Base-by-base conservation (phyloP, 2,888 invertebrate genomes). In the Stratiomys singularior region DNA sequence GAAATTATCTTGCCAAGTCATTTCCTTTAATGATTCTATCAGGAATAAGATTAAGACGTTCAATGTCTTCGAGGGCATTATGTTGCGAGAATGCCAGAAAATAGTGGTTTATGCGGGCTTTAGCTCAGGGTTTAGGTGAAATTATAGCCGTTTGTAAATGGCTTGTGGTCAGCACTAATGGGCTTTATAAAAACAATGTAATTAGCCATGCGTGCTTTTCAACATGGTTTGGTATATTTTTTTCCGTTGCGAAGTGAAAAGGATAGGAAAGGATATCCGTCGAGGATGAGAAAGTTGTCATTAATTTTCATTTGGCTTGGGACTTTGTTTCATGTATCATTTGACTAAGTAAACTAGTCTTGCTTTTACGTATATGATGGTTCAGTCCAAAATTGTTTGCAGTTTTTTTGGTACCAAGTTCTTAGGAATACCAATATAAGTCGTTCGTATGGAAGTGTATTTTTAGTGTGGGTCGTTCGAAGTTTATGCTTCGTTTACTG, bases 1-100 rank as follows among this genome's bases (percentile, higher is more conserved):
- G 69, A 69, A 69, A 69, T 69, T 69, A 58, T 74, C 58, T 60
- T 74, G 74, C 74, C 74, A 74, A 74, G 74, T 74, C 74, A 74
- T 74, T 74, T 74, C 56, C 37, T 60, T 60, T 74, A 74, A 74
- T 74, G 74, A 74, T 52, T 74, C 58, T 58, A 74, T 74, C 74
- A 74, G 58, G 74, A 44, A 47, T 74, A 58, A 56, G 74, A 74
- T 74, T 74, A 74, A 74, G 74, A 74, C 58, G 23, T 30, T 60
- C 7, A 21, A 28, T 28, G 58, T 25, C 58, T 25, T 25, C 3
- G 27, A 28, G 21, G 47, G 69, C 69, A 30, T 69, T 46, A 47
- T 69, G 47, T 47, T n/a, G 30, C 47, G 11, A 23, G 21, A 46
- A 46, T 47, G 25, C 47, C 23, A 21, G 9, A 23, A 67, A 44